Evolutionary conservation across 2,797 vertebrate species (phyloP).

Genomic region (Danio tinwini): DNA sequence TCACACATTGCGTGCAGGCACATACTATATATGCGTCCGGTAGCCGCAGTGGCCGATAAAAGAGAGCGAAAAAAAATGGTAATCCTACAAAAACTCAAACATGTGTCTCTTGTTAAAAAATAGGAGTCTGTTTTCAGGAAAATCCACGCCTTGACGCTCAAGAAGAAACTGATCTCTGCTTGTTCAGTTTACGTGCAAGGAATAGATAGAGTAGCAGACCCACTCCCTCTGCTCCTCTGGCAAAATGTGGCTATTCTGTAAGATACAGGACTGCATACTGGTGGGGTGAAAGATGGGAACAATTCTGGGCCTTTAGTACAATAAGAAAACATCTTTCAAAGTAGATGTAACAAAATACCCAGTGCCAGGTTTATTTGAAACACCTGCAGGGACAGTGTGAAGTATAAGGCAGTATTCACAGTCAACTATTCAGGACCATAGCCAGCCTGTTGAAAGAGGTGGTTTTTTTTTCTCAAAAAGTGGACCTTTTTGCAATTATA

Average conservation of each 20-base stretch:
- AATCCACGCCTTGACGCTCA: conserved; percentile 67
- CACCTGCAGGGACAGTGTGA: background rate
- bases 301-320: background rate
- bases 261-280: background rate
- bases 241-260: conserved; percentile 17
- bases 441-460: too few relatives aligned
- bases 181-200: conserved; percentile 60
- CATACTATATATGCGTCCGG: conserved; percentile 53
- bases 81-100: conserved; percentile 56
- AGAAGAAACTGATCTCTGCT: conserved; percentile 68
- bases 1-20: conserved; percentile 64
- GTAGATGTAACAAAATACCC: background rate
- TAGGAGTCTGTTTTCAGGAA: conserved; percentile 60
- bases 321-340: background rate
- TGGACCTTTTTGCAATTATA: too few relatives aligned
- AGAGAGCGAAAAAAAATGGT: conserved; percentile 47
- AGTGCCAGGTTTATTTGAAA: background rate
- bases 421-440: background rate
- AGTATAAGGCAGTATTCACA: background rate
- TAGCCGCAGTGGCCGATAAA: conserved; percentile 59
- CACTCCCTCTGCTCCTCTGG: background rate
- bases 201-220: conserved; percentile 58
- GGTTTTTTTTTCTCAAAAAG: too few relatives aligned
- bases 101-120: conserved; percentile 74
- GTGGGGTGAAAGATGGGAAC: background rate